These are phyloP conservation scores for Esox lucius DNA, from an alignment of 2,797 vertebrate species.

Conservation along the genomic window DNA sequence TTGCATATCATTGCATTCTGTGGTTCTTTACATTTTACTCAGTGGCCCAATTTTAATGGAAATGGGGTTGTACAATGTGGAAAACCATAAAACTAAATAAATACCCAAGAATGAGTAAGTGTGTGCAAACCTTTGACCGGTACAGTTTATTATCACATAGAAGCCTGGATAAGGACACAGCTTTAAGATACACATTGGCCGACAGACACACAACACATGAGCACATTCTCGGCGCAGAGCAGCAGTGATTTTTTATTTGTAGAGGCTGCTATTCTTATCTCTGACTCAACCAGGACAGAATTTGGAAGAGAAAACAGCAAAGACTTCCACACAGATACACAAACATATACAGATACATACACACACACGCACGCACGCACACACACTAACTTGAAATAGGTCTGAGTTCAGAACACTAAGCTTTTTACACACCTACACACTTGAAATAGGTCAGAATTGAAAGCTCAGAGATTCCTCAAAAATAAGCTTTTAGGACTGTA, in stretches of 20 bases:
- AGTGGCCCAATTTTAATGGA: no score
- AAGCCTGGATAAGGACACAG: slow-evolving; percentile 38
- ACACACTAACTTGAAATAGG: no score
- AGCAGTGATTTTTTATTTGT: slow-evolving; percentile 17
- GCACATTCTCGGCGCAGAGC: slow-evolving; percentile 19
- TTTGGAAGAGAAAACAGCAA: slow-evolving; percentile 55
- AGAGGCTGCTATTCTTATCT: slow-evolving; percentile 58
- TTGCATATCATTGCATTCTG: no score
- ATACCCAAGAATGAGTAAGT: no score
- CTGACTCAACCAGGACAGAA: slow-evolving; percentile 63
- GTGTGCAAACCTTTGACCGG: no score
- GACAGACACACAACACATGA: slow-evolving; percentile 30
- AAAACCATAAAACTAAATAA: no score
- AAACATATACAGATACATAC: slow-evolving; percentile 1
- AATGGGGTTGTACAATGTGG: no score
- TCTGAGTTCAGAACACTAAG: no score
- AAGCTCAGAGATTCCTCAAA: background rate
- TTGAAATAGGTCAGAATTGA: no score
- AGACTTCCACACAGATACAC: background rate
- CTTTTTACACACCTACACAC: no score
- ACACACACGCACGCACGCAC: no score
- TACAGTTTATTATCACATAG: background rate
- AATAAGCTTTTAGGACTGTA: background rate
- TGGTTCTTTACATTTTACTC: no score
- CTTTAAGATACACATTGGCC: slow-evolving; percentile 32